These are phyloP conservation scores for Poeciliopsis presidionis DNA, from an alignment of 2,797 vertebrate species.

Conservation along the genomic window DNA sequence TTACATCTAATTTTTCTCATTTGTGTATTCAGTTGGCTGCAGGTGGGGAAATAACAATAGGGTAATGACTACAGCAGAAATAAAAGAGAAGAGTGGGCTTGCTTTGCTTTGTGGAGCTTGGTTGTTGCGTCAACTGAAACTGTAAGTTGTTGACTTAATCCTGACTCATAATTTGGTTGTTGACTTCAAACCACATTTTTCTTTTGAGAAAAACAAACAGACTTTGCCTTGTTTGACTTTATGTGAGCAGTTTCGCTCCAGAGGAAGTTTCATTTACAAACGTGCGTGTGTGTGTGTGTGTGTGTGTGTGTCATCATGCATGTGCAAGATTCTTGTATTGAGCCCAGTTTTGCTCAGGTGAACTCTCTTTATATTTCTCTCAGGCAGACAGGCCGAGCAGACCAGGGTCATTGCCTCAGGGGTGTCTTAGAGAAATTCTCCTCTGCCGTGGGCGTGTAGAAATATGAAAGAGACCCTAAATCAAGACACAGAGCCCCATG, in stretches of 20 bases:
- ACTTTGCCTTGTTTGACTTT: constrained; percentile 34
- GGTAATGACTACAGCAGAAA: constrained; percentile 8
- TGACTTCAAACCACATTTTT: constrained; percentile 22
- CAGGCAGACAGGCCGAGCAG: constrained; percentile 65
- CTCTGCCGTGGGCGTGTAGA: constrained; percentile 75
- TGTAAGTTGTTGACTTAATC: constrained; percentile 33
- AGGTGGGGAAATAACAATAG: constrained; percentile 18
- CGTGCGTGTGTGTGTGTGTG: background rate
- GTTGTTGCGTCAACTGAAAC: constrained; percentile 7
- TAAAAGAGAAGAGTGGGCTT: constrained; percentile 19
- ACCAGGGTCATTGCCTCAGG: constrained; percentile 78
- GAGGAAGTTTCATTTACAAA: background rate
- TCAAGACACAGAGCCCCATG: constrained; percentile 81
- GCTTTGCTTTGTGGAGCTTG: constrained; percentile 31
- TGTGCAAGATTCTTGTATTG: constrained; percentile 13
- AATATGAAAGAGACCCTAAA: constrained; percentile 80
- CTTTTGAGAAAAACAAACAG: constrained; percentile 3
- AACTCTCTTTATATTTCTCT: constrained; percentile 36
- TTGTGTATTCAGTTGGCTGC: constrained; percentile 33
- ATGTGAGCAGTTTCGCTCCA: constrained; percentile 3
- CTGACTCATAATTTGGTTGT: constrained; percentile 19
- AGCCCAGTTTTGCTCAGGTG: constrained; percentile 42
- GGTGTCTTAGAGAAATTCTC: constrained; percentile 79
- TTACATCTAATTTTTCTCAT: constrained; percentile 43
- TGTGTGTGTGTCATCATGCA: background rate